Base-by-base conservation (phyloP, 2,113 vertebrate species). In the Fulica atra region DNA sequence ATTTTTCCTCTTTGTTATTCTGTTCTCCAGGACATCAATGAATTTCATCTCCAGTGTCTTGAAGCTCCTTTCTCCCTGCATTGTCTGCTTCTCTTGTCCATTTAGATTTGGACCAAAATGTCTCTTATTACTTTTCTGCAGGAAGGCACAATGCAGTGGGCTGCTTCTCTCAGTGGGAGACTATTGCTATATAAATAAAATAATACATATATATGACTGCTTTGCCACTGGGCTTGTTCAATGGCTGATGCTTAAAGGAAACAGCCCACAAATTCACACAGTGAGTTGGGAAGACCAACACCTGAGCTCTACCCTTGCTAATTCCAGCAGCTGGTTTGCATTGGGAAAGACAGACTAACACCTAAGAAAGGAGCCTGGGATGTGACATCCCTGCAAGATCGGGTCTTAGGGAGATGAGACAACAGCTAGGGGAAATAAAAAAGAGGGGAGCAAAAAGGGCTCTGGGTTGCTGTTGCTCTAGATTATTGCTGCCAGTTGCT, bases 121-220 rank as follows among this genome's bases (percentile, higher is more conserved):
- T 25, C 13, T 94, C 91, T 92, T 56, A 12, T 18, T 48, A 24
- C 63, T 16, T 19, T 33, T 69, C 18, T 85, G 78, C 50, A 74
- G 46, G 26, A 64, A 48, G 36, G 61, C 74, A 69, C 66, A 54
- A 4, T 17, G 0, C 81, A 14, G 3, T 29, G 38, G 64, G 83
- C 26, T 73, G 69, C 80, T 81, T 31, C 51, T 77, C 71, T 73
- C 87, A 66, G 78, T 83, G 24, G 59, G 90, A n/a, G 10, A 78
- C n/a, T 70, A 48, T 64, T 53, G 48, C 57, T 63, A 25, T 60
- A 71, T n/a, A 86, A 86, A 96, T 93, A 68, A 92, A 95, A 59
- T 6, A 81, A 23, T 16, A 24, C 48, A 69, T 61, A 81, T 65
- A 86, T 95, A 92, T 2, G 3, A 65, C 73, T 65, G 19, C 82